A percentile compares a stretch with the other conserved stretches of the same genome.
These are phyloP conservation scores for Phaethornis superciliosus DNA, from an alignment of 2,113 vertebrate species.

Conservation along the genomic window DNA sequence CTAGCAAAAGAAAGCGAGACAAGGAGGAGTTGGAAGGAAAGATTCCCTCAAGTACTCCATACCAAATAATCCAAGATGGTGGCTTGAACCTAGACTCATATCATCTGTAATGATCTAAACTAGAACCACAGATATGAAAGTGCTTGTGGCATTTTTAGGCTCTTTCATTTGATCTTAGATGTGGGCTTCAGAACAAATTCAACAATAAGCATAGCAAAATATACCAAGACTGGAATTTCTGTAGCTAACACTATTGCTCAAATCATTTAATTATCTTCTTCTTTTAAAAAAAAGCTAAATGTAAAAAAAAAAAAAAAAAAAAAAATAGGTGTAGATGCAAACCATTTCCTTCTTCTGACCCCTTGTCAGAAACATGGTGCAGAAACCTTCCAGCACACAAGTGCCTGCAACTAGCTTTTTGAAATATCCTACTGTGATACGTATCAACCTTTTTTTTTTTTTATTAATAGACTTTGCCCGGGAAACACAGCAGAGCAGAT, in stretches of 20 bases:
- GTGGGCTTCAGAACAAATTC: neutral
- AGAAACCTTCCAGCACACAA: neutral
- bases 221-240: neutral
- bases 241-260: neutral
- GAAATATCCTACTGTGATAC: conserved; percentile 28
- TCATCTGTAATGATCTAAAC: neutral
- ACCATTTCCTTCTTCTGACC: neutral
- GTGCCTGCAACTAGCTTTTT: conserved; percentile 37
- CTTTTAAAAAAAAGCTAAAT: neutral
- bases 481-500: conserved; percentile 55
- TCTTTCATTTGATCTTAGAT: neutral
- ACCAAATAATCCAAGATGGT: neutral
- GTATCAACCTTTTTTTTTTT: conserved; percentile 52
- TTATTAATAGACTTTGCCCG: conserved; percentile 52
- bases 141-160: neutral
- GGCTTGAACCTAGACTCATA: neutral
- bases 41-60: neutral
- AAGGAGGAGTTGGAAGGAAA: neutral
- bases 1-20: neutral
- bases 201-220: neutral
- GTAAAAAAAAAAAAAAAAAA: neutral
- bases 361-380: neutral
- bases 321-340: neutral
- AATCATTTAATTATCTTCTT: neutral
- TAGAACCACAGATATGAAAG: neutral